These are phyloP conservation scores for Bombus huntii DNA, from an alignment of 1,140 invertebrate genomes.

Conservation along the genomic window DNA sequence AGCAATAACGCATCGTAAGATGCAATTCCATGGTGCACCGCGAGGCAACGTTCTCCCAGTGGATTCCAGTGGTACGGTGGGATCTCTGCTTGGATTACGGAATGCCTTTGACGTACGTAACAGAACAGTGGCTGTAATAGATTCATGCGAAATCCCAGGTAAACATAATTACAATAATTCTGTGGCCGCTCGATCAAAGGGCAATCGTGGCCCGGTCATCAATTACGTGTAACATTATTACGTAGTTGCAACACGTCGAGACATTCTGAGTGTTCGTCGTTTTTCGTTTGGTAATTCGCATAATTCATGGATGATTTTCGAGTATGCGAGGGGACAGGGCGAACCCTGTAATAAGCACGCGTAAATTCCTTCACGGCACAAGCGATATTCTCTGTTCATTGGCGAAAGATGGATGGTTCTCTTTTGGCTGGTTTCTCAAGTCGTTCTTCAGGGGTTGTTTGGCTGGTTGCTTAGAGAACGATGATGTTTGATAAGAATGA, in stretches of 20 bases:
- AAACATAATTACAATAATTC: conserved; percentile 66
- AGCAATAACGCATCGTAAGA: conserved; percentile 41
- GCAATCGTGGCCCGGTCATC: conserved; percentile 9
- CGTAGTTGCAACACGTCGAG: background rate
- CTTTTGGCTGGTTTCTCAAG: background rate
- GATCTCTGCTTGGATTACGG: conserved; percentile 36
- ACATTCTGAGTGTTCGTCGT: background rate
- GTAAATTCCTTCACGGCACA: conserved; percentile 13
- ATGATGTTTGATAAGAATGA: too few relatives aligned
- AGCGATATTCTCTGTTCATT: background rate
- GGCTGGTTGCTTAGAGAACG: too few relatives aligned
- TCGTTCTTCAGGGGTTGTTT: background rate
- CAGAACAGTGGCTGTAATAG: conserved; percentile 58
- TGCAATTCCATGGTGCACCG: conserved; percentile 30
- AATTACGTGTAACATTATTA: conserved; percentile 45
- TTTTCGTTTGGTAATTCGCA: conserved; percentile 11
- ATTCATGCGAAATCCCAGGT: conserved; percentile 56
- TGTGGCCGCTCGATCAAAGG: conserved; percentile 41
- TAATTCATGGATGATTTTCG: conserved; percentile 6
- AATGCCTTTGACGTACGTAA: conserved; percentile 66
- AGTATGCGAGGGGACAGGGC: background rate
- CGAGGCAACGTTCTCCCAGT: background rate
- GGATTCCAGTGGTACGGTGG: conserved; percentile 40
- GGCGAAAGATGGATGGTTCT: background rate
- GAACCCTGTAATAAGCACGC: conserved; percentile 16